Evolutionary conservation across 37 sponge, comb jelly and placozoan species (phyloP).

Genomic region (Chondrosia reniformis): DNA sequence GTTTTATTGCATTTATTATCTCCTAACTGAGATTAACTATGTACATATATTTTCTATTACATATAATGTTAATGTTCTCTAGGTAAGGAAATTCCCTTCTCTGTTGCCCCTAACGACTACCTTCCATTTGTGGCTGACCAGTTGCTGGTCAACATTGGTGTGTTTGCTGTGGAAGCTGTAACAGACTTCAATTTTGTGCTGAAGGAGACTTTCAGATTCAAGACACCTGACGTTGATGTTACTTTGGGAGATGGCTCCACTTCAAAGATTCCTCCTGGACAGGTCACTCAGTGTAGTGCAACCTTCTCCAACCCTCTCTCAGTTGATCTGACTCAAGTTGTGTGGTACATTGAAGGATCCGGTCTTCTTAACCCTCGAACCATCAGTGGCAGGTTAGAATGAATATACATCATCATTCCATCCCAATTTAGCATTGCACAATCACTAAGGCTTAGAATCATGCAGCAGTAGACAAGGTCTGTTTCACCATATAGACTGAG

Average conservation of each 20-base stretch:
- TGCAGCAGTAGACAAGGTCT: too few species aligned
- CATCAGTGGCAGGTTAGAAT: not conserved
- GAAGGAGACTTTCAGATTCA: constrained; percentile 25
- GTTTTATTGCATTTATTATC: too few species aligned
- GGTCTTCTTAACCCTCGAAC: not conserved
- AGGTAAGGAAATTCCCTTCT: not conserved
- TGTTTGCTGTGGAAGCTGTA: constrained; percentile 26
- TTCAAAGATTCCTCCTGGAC: too few species aligned
- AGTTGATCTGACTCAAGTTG: not conserved
- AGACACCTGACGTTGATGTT: constrained; percentile 5
- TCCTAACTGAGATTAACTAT: too few species aligned
- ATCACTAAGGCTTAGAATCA: not conserved
- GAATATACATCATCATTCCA: not conserved
- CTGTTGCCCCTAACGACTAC: constrained; percentile 22
- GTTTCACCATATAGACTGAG: too few species aligned
- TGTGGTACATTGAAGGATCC: constrained; percentile 14
- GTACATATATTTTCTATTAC: too few species aligned
- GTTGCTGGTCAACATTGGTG: constrained; percentile 25
- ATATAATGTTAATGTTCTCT: too few species aligned
- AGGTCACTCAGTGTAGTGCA: too few species aligned
- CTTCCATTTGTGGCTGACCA: constrained; percentile 29
- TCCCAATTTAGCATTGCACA: not conserved
- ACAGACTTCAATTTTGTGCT: not conserved
- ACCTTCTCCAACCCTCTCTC: constrained; percentile 6
- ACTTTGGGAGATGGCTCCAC: not conserved